Base-by-base conservation (phyloP, 1,140 invertebrate genomes). In the Leptinotarsa texana region DNA sequence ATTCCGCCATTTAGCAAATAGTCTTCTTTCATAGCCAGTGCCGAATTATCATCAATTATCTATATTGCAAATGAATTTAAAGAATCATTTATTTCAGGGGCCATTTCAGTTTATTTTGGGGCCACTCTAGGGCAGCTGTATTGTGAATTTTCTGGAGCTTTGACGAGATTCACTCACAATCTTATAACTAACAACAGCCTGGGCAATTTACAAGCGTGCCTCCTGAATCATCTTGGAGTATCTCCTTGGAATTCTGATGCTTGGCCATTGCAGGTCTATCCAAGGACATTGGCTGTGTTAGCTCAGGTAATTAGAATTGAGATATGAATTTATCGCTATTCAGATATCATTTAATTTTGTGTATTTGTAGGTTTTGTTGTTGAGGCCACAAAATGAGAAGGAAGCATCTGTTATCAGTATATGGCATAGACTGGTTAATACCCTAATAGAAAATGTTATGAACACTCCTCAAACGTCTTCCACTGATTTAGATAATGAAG, bases 381-480 rank as follows among this genome's bases (percentile, higher is more conserved):
- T 95, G 62, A 93, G 95, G 84, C 91, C 93, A 33, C 92, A 95
- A 80, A 90, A 91, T 51, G 95, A 97, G 80, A 93, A 95, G 82
- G 96, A 98, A 87, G 90, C 92, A 33, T 92, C 93, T 8, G 95
- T 95, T 75, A 91, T 97, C 6, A 92, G 92, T 61, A 96, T 98
- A 81, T 98, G 96, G 95, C 92, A 94, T 82, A 89, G 95, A 82
- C 88, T 97, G 5, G 89, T 98, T 3, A 93, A 93, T 75, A 96
- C 95, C 3, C 87, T 98, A 33, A 93, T 94, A 17, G 92, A 95
- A 81, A 94, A 93, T 81, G 93, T 96, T 24, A 86, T 91, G 74
- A 88, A 88, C 83, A 86, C 89, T 81, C 85, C 86, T 74, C 70
- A 85, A 77, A 84, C 87, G 11, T 63, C 71, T 76, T 79, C 88